Evolutionary conservation across 2,888 invertebrate species (phyloP), one percentile per base, ranked within the genome.

Genomic region (Carcina quercana): DNA sequence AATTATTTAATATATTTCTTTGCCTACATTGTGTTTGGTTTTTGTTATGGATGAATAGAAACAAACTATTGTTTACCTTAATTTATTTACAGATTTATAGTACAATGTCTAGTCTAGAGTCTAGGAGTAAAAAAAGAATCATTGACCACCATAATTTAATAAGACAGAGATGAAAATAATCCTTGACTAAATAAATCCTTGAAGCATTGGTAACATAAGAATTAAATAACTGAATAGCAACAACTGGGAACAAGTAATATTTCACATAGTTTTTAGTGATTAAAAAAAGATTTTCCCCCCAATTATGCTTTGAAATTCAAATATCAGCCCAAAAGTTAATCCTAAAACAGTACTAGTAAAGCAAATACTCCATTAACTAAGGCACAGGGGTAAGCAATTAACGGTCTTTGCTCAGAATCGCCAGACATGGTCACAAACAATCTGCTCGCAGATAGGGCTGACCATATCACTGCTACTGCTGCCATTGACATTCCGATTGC

Each of bases 281-380:
- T n/a, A n/a, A n/a, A n/a, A n/a, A n/a, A n/a, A n/a, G n/a, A n/a
- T n/a, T n/a, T n/a, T n/a, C n/a, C n/a, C n/a, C n/a, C n/a, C n/a
- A n/a, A n/a, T n/a, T n/a, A n/a, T n/a, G n/a, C n/a, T n/a, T n/a
- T n/a, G n/a, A n/a, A n/a, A n/a, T n/a, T n/a, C n/a, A n/a, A n/a
- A n/a, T n/a, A n/a, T n/a, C n/a, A n/a, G n/a, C n/a, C n/a, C 15
- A 27, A 15, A 19, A 17, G 13, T 25, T 13, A 17, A 20, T 20
- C 25, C 88, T 86, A 97, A 84, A 97, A 97, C 38, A 97, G 87
- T 29, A 97, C 94, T 51, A 97, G 86, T 32, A 97, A 86, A 25
- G 96, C 95, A 84, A 97, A 97, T 1, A 97, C 94, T 28, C 95
- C 95, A 78, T 96, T 96, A 15, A 97, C 91, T 41, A 97, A 86